phyloP scores from a whole-genome alignment of 1,140 invertebrate species.

The Drosophila persimilis region DNA sequence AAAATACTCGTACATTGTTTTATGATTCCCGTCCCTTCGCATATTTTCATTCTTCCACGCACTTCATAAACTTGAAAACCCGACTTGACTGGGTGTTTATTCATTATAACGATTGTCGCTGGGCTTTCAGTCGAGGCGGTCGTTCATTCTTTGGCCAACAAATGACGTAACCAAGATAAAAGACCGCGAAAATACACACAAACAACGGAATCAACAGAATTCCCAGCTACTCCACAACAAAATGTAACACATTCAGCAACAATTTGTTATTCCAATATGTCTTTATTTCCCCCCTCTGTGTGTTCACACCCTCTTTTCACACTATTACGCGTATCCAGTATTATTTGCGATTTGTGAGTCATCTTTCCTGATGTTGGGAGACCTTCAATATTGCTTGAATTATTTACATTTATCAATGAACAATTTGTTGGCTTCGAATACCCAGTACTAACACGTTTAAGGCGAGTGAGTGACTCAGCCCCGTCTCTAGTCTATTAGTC shows the following conservation, averaged over 20 bases:
- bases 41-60: conserved; percentile 24
- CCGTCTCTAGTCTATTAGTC: no score
- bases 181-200: conserved; percentile 3
- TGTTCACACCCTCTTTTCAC: conserved; percentile 9
- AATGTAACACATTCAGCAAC: conserved; percentile 6
- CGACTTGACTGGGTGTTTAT: conserved; percentile 11
- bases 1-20: conserved; percentile 29
- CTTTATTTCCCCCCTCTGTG: neutral
- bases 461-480: conserved; percentile 28
- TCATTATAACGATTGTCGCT: conserved; percentile 52
- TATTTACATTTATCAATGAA: conserved; percentile 28
- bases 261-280: neutral
- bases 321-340: conserved; percentile 8
- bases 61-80: conserved; percentile 31
- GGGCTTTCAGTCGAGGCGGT: conserved; percentile 11
- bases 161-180: conserved; percentile 63
- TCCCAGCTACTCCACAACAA: neutral
- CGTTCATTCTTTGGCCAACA: conserved; percentile 21
- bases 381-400: conserved; percentile 28
- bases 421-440: conserved; percentile 18
- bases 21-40: conserved; percentile 23
- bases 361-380: conserved; percentile 30
- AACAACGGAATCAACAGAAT: conserved; percentile 13
- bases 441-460: conserved; percentile 10
- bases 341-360: conserved; percentile 22